Conservation (phyloP, 2,888 invertebrate genomes). For the Napeogenes sylphis region DNA sequence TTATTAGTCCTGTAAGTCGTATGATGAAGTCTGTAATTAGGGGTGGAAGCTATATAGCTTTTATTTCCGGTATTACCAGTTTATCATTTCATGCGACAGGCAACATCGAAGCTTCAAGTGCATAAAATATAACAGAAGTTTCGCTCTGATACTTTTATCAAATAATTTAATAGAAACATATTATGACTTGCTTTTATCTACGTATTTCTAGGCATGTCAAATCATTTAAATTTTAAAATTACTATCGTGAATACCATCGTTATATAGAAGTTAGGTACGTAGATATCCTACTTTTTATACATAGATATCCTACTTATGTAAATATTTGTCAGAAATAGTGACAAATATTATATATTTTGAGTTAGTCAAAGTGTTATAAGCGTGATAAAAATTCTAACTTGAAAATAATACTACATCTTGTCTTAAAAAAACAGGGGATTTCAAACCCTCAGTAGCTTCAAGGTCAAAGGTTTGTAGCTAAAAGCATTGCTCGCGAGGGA, state of each 20-base stretch:
- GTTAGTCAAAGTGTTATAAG: too few species aligned
- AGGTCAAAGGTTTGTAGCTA: slow-evolving; percentile 11
- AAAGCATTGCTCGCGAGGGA: slow-evolving; percentile 13
- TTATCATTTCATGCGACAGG: background rate
- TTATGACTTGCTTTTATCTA: too few species aligned
- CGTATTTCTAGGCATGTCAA: too few species aligned
- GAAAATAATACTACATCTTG: too few species aligned
- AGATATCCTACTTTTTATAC: too few species aligned
- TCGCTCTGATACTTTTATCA: background rate
- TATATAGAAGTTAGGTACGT: too few species aligned
- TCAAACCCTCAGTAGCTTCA: slow-evolving; percentile 8
- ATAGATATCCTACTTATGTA: too few species aligned
- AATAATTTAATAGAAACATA: background rate
- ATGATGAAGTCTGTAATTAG: background rate
- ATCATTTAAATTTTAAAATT: too few species aligned
- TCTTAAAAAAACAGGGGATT: background rate
- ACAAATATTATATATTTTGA: too few species aligned
- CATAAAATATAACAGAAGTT: background rate
- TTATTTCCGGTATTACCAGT: background rate
- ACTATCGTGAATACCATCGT: too few species aligned
- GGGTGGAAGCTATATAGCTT: background rate
- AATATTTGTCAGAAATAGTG: too few species aligned
- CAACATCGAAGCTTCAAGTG: background rate
- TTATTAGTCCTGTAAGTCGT: background rate
- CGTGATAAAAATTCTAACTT: too few species aligned